Evolutionary conservation across 2,888 invertebrate species (phyloP).

Genomic region (Bedellia somnulentella): DNA sequence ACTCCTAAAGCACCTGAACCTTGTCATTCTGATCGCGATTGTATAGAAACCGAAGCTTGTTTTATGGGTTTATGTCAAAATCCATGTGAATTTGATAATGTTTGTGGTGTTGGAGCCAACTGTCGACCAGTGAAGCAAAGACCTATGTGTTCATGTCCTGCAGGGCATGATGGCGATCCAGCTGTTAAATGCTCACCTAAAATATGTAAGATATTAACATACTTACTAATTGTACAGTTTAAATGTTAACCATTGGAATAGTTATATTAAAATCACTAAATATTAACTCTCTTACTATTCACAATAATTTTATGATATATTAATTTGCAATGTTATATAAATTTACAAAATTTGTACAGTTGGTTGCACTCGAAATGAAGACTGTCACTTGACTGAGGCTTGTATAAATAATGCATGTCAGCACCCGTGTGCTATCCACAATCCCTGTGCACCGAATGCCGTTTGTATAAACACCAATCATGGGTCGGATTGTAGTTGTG

Average conservation of each 20-base stretch:
- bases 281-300: too few relatives aligned
- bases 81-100: constrained; percentile 80
- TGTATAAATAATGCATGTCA: constrained; percentile 85
- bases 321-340: too few relatives aligned
- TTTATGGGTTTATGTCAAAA: constrained; percentile 80
- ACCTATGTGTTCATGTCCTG: constrained; percentile 79
- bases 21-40: constrained; percentile 82
- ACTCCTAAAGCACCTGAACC: constrained; percentile 73
- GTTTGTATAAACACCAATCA: constrained; percentile 88
- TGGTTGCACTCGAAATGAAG: constrained; percentile 84
- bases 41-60: constrained; percentile 81
- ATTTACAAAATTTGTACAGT: constrained; percentile 68
- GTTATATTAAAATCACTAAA: too few relatives aligned
- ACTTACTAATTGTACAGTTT: constrained; percentile 18
- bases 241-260: too few relatives aligned
- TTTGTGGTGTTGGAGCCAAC: constrained; percentile 74
- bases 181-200: constrained; percentile 77
- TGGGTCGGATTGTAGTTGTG: constrained; percentile 82
- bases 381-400: constrained; percentile 83
- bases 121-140: constrained; percentile 82
- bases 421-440: constrained; percentile 82
- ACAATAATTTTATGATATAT: too few relatives aligned
- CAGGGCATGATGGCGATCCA: constrained; percentile 80
- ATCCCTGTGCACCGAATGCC: constrained; percentile 82
- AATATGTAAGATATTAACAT: constrained; percentile 69